These are phyloP conservation scores for Furcula furcula DNA, from an alignment of 2,888 invertebrate species.

Conservation along the genomic window DNA sequence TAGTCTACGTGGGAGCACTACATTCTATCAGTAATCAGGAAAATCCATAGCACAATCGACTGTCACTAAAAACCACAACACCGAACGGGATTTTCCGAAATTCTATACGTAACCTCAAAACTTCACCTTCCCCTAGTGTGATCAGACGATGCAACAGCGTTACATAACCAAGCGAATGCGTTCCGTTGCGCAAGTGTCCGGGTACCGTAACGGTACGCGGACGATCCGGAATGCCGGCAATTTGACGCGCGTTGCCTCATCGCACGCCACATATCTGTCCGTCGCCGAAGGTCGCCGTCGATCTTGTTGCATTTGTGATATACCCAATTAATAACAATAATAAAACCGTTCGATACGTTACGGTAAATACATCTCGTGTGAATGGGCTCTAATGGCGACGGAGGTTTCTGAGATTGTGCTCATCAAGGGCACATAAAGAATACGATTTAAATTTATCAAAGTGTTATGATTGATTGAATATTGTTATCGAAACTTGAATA, in stretches of 20 bases:
- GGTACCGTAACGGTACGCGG: conserved; percentile 71
- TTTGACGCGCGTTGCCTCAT: conserved; percentile 70
- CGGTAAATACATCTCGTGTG: conserved; percentile 17
- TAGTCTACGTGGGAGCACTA: background rate
- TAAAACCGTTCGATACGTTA: conserved; percentile 7
- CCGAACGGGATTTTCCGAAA: background rate
- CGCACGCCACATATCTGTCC: conserved; percentile 37
- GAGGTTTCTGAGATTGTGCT: conserved; percentile 2
- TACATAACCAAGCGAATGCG: conserved; percentile 71
- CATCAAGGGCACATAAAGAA: conserved; percentile 2
- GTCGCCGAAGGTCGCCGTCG: conserved; percentile 36
- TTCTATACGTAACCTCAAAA: conserved; percentile 16
- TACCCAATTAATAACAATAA: conserved; percentile 16
- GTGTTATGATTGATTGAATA: background rate
- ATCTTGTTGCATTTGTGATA: conserved; percentile 23
- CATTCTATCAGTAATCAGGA: background rate
- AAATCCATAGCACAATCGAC: background rate
- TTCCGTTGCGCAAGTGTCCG: conserved; percentile 72
- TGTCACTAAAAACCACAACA: background rate
- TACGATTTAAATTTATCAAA: background rate
- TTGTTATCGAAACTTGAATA: no score
- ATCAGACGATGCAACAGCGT: conserved; percentile 46
- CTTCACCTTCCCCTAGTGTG: conserved; percentile 40
- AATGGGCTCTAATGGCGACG: conserved; percentile 12
- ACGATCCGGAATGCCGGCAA: conserved; percentile 73